Evolutionary conservation across 2,797 vertebrate genomes (phyloP).

Genomic region (Podarcis lilfordi): DNA sequence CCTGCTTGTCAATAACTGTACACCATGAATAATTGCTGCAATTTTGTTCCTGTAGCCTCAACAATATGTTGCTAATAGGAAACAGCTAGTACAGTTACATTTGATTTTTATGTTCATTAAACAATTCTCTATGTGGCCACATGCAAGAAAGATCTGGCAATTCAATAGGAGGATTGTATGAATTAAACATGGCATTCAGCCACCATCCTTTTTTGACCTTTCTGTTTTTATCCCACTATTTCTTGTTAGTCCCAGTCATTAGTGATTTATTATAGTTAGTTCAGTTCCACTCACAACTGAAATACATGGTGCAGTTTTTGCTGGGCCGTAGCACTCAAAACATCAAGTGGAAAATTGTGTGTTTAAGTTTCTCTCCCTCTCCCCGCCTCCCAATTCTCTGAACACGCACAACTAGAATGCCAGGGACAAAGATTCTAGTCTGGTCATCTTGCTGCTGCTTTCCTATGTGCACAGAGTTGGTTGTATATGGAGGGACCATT

Average conservation of each 20-base stretch:
- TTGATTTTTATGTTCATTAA: slow-evolving; percentile 18
- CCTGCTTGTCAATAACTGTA: slow-evolving; percentile 13
- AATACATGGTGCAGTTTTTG: background rate
- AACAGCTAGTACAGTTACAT: slow-evolving; percentile 5
- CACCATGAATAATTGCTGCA: slow-evolving; percentile 20
- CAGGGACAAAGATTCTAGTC: background rate
- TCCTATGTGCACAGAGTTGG: background rate
- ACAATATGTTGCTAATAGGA: slow-evolving; percentile 2
- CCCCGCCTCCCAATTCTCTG: background rate
- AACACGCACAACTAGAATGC: background rate
- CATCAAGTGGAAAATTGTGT: background rate
- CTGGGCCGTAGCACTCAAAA: background rate
- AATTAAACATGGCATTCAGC: background rate
- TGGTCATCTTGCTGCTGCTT: too few relatives aligned
- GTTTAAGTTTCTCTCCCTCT: background rate
- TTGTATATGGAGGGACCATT: background rate
- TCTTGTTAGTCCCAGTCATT: background rate
- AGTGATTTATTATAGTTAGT: background rate
- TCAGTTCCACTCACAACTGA: background rate
- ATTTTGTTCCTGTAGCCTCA: slow-evolving; percentile 9
- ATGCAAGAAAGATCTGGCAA: background rate
- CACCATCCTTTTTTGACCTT: background rate
- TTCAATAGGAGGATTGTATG: background rate
- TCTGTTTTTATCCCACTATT: background rate
- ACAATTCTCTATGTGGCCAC: background rate